A percentile compares a stretch with the other conserved stretches of the same genome.
Conservation (phyloP, 2,888 invertebrate species). For the Hymenopus coronatus region DNA sequence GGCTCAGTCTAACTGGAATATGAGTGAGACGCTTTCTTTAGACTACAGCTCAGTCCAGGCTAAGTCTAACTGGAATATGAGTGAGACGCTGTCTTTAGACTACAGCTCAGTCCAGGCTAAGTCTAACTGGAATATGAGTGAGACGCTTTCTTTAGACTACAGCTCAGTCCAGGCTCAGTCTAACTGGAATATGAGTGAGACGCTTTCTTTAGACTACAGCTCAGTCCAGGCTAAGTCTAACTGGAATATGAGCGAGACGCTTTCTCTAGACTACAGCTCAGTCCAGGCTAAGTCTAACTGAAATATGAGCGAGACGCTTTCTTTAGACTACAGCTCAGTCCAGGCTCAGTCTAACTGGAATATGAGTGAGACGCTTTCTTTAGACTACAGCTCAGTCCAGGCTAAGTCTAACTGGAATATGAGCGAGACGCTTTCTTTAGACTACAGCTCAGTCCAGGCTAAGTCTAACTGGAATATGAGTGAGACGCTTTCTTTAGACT, state of each 20-base stretch:
- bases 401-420: not conserved
- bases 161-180: no score
- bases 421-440: not conserved
- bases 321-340: not conserved
- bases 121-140: not conserved
- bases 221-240: no score
- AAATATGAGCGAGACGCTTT: not conserved
- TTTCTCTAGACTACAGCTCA: not conserved
- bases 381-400: not conserved
- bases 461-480: not conserved
- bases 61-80: not conserved
- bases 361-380: not conserved
- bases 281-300: no score
- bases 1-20: not conserved
- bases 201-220: not conserved
- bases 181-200: not conserved
- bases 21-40: not conserved
- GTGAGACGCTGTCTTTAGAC: not conserved
- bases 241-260: not conserved
- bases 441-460: not conserved
- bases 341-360: no score
- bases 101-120: not conserved
- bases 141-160: not conserved
- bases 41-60: not conserved
- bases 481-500: not conserved